Base-by-base conservation (phyloP, 1,140 invertebrate species). In the Apis cerana region DNA sequence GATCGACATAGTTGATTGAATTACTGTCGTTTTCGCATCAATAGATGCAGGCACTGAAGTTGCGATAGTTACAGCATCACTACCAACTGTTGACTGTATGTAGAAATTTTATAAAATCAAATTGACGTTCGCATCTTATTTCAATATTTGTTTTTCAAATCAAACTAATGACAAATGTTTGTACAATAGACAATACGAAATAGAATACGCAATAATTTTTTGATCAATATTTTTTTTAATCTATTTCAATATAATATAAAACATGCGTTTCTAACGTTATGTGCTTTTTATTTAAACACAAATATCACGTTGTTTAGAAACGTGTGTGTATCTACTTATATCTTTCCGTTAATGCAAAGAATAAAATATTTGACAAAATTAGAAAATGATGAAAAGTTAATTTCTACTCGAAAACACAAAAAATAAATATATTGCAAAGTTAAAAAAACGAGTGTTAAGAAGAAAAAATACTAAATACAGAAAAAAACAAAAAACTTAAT, bases 81-180 rank as follows among this genome's bases (percentile, higher is more conserved):
- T 89, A 70, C 86, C 85, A 88, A 79, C 86, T 89, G 91, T 89
- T 76, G 88, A 86, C 91, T 93, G 82, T 21, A 71, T 27, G 33
- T 43, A 56, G 9, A 76, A 77, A 59, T 80, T 27, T 75, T 58
- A 48, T 75, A 52, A 19, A 59, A 82, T 23, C 17, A 21, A 56
- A 43, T 11, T 2, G 27, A 27, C 23, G 8, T 1, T 33, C 50
- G 11, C 11, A 17, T 33, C 1, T n/a, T 15, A 3, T 27, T 27
- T 62, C 0, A 13, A n/a, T 12, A 27, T n/a, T 56, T 2, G 19
- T 17, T 11, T 13, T 9, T 52, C n/a, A 17, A 69, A 17, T 61
- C 23, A 52, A n/a, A 61, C n/a, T 19, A 23, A 61, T 17, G 1
- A 79, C 12, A 21, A 68, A n/a, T 8, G 0, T 21, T 21, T 61